A percentile compares a stretch with the other conserved stretches of the same genome.
Evolutionary conservation across 1,140 invertebrate genomes (phyloP).

Genomic region (Drosophila albomicans): DNA sequence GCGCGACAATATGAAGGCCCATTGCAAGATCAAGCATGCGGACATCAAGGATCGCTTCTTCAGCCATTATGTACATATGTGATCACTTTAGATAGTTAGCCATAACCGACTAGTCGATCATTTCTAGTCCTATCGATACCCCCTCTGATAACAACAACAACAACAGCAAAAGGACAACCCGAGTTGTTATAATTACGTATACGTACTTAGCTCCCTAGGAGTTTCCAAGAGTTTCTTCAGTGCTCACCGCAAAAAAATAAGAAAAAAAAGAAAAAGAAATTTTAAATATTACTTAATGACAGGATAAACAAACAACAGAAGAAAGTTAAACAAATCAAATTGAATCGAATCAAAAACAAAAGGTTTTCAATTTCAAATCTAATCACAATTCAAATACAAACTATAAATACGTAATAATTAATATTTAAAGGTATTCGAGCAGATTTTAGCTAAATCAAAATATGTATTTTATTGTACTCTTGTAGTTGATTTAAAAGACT

Average conservation of each 20-base stretch:
- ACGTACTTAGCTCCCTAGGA: slow-evolving; percentile 33
- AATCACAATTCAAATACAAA: slow-evolving; percentile 18
- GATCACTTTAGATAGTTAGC: slow-evolving; percentile 85
- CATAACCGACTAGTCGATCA: neutral
- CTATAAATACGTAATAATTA: slow-evolving; percentile 37
- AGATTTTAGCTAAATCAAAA: slow-evolving; percentile 39
- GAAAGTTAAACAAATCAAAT: slow-evolving; percentile 39
- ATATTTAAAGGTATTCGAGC: slow-evolving; percentile 23
- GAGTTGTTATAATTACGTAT: slow-evolving; percentile 11
- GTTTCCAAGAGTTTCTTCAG: slow-evolving; percentile 38
- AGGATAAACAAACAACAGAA: slow-evolving; percentile 26
- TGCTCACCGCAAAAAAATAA: slow-evolving; percentile 12
- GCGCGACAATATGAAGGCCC: slow-evolving; percentile 90
- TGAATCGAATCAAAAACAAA: slow-evolving; percentile 26
- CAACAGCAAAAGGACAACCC: neutral
- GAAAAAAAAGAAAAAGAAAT: too few species aligned
- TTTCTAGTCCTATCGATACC: neutral
- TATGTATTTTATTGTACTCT: slow-evolving; percentile 37
- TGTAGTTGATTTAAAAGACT: slow-evolving; percentile 74
- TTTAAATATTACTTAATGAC: slow-evolving; percentile 3
- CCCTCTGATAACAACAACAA: neutral
- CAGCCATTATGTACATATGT: slow-evolving; percentile 85
- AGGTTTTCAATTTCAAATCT: slow-evolving; percentile 40
- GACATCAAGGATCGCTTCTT: slow-evolving; percentile 85
- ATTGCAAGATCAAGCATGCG: slow-evolving; percentile 89